Evolutionary conservation across 2,113 vertebrate genomes (phyloP).

Genomic region (Rattus norvegicus): GRCr8 NC_086022.1:134599501-134600000

Average conservation of each 20-base stretch:
- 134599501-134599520: neutral
- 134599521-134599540: neutral
- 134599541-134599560: neutral
- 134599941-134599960: slow-evolving; percentile 28
- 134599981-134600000: slow-evolving; percentile 35
- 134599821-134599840: neutral
- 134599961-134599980: slow-evolving; percentile 44
- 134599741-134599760: slow-evolving; percentile 3
- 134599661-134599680: slow-evolving; percentile 5
- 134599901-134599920: slow-evolving; percentile 26
- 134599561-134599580: slow-evolving; percentile 18
- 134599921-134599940: slow-evolving; percentile 59
- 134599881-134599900: slow-evolving; percentile 34
- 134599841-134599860: neutral
- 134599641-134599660: neutral
- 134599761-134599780: neutral
- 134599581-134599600: slow-evolving; percentile 54
- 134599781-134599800: slow-evolving; percentile 29
- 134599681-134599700: neutral
- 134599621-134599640: neutral
- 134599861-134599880: neutral
- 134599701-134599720: neutral
- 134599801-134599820: neutral
- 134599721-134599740: slow-evolving; percentile 7
- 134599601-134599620: neutral